Evolutionary conservation across 1,140 invertebrate species (phyloP).

Genomic region (Ctenoplectra terminalis): DNA sequence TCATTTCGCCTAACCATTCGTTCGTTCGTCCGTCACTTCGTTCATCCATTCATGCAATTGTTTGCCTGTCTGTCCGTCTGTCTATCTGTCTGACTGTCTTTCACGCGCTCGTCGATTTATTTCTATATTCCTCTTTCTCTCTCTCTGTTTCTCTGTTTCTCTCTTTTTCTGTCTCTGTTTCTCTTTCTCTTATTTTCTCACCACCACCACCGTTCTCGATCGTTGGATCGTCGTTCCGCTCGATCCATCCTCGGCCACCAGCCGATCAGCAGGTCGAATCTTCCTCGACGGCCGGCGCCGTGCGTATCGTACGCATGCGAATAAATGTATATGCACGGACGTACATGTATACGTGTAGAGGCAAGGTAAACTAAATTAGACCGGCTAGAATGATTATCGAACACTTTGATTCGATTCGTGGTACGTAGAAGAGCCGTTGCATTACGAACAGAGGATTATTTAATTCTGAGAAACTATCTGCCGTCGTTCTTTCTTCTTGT

Average conservation of each 20-base stretch:
- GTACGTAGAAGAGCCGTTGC: too few species aligned
- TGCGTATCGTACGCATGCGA: slow-evolving; percentile 54
- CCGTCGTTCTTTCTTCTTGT: too few species aligned
- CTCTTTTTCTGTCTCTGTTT: neutral
- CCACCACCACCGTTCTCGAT: slow-evolving; percentile 53
- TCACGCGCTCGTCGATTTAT: slow-evolving; percentile 42
- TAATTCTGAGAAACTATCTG: neutral
- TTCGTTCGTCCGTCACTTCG: slow-evolving; percentile 45
- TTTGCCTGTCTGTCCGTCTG: slow-evolving; percentile 43
- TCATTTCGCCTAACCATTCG: slow-evolving; percentile 62
- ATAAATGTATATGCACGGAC: slow-evolving; percentile 52
- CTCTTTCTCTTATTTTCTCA: slow-evolving; percentile 43
- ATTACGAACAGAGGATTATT: neutral
- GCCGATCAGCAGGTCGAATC: slow-evolving; percentile 38
- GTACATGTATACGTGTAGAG: slow-evolving; percentile 32
- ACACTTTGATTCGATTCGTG: neutral
- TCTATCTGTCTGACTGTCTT: slow-evolving; percentile 52
- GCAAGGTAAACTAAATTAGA: neutral
- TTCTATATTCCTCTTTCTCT: slow-evolving; percentile 24
- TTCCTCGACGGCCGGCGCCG: slow-evolving; percentile 41
- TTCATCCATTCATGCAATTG: slow-evolving; percentile 31
- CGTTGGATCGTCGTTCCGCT: slow-evolving; percentile 44
- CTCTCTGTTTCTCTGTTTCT: neutral
- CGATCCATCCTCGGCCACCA: slow-evolving; percentile 47
- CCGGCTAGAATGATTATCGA: neutral